Conservation (phyloP, 2,113 vertebrate species). For the Petaurus breviceps region DNA sequence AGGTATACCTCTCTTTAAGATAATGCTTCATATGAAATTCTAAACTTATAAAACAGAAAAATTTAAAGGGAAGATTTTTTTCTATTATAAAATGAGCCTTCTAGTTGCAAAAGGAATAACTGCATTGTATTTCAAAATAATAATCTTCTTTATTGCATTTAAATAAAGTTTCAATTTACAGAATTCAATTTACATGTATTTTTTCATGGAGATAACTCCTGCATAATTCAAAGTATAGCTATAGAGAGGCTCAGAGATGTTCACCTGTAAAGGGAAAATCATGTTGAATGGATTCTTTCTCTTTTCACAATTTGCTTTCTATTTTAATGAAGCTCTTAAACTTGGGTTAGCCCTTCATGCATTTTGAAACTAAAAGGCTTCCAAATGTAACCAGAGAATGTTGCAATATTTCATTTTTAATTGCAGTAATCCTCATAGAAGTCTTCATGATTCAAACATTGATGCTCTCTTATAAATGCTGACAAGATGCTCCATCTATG, state of each 20-base stretch:
- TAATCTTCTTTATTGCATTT: not conserved
- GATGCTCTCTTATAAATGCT: conserved; percentile 16
- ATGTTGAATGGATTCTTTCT: not conserved
- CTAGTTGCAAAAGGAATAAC: not conserved
- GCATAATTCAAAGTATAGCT: not conserved
- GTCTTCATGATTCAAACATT: conserved; percentile 17
- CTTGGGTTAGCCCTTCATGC: not conserved
- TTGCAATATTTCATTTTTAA: not conserved
- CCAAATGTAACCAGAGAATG: not conserved
- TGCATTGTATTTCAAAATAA: not conserved
- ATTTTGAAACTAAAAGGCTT: not conserved
- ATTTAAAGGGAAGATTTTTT: not conserved
- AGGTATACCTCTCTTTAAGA: not conserved
- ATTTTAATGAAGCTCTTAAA: not conserved
- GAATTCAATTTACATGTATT: not conserved
- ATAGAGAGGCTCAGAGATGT: not conserved
- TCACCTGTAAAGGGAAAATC: not conserved
- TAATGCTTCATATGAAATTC: not conserved
- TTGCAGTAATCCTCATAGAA: not conserved
- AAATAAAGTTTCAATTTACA: not conserved
- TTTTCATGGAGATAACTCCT: not conserved
- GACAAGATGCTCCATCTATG: conserved; percentile 27
- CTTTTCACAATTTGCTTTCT: not conserved
- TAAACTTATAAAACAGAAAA: not conserved
- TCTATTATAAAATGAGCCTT: not conserved